Evolutionary conservation across 2,113 vertebrate species (phyloP).

Genomic region (Prionailurus bengalensis): DNA sequence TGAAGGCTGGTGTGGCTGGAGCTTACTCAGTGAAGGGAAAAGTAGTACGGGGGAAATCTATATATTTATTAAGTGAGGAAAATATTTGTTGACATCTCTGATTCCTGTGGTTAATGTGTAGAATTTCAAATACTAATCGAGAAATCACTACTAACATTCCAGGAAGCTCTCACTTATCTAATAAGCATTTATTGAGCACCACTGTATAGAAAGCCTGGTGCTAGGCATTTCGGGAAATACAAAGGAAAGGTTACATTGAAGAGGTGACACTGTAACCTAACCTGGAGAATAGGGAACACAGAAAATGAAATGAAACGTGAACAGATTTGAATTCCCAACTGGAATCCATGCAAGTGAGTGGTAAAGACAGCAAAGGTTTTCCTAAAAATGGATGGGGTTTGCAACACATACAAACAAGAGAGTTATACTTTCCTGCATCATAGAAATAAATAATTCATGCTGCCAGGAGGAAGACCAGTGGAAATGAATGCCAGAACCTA

Average conservation of each 20-base stretch:
- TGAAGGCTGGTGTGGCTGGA: not conserved
- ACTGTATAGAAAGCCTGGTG: not conserved
- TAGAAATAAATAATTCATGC: slow-evolving; percentile 51
- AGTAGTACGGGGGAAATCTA: not conserved
- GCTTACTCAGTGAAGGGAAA: not conserved
- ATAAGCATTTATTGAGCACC: not conserved
- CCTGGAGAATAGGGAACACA: not conserved
- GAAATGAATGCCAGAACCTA: slow-evolving; percentile 68
- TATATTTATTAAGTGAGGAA: not conserved
- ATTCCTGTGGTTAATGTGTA: not conserved
- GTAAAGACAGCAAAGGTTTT: slow-evolving; percentile 2
- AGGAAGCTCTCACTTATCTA: not conserved
- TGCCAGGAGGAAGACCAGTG: slow-evolving; percentile 57
- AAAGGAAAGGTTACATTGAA: not conserved
- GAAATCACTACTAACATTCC: not conserved
- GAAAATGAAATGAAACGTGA: not conserved
- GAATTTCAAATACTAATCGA: not conserved
- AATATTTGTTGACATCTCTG: not conserved
- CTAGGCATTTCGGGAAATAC: not conserved
- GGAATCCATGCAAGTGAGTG: not conserved
- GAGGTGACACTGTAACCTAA: not conserved
- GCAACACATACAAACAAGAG: slow-evolving; percentile 39
- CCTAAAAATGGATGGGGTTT: slow-evolving; percentile 40
- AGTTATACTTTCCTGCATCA: not conserved
- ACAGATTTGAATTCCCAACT: not conserved